Evolutionary conservation across 1,140 invertebrate genomes (phyloP), one percentile per base, ranked within the genome.

Genomic region (Megathymus violae): DNA sequence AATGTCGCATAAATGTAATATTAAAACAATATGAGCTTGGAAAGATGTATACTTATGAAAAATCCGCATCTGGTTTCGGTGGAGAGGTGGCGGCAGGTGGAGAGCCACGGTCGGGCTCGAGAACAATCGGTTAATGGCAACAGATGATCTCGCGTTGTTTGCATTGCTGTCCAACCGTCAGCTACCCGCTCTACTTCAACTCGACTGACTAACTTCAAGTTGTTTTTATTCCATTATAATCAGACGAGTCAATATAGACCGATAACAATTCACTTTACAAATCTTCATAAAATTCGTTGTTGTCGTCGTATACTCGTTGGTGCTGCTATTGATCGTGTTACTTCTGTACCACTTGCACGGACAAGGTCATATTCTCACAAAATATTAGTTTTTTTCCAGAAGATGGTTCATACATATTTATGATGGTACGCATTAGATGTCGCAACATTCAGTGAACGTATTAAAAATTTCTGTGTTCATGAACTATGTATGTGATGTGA

Each of bases 41-140:
- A n/a, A n/a, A n/a, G n/a, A n/a, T n/a, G n/a, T n/a, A n/a, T n/a
- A n/a, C n/a, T n/a, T n/a, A 7, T 31, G 9, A 31, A 1, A 31
- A 31, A 31, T 31, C 27, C n/a, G 44, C 19, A 44, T 43, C n/a
- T 19, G 43, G 14, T 46, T 48, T 13, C 31, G 13, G 9, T 13
- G 11, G 9, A 31, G 27, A 31, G 9, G 27, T 9, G 9, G 27
- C 6, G 3, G 22, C 6, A 3, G 22, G 3, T 9, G 27, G 4
- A 31, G 27, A 7, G 9, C 9, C 4, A 58, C 47, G 31, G 56
- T 10, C 41, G 22, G 1, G 15, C 47, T 16, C 10, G 44, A 51
- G 22, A 22, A 77, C 68, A 84, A 84, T 84, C 72, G 78, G 70
- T 70, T 85, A 85, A 85, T 85, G 77, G 78, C 56, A 54, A 51